Evolutionary conservation across 2,888 invertebrate genomes (phyloP), one percentile per base, ranked within the genome.

Genomic region (Ormyrus labotus): DNA sequence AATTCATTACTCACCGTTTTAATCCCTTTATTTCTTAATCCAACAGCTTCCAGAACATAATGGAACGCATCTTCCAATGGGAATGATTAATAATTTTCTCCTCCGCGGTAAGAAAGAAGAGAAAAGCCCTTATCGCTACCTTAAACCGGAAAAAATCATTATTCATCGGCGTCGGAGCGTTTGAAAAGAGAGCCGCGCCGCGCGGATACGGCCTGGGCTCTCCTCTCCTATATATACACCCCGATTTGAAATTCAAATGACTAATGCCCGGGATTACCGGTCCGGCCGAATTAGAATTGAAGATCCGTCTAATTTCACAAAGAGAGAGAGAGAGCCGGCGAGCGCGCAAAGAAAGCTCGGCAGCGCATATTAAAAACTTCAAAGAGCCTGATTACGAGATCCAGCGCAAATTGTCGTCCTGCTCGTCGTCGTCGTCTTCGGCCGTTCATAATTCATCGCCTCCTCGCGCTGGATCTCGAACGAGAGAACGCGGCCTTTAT

Each of bases 191-290:
- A 0, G 13, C 6, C n/a, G 2, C 19, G 19, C 34, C 34, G 2
- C 48, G 13, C 63, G 34, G 64, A 51, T 68, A 73, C 64, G 34
- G 57, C 61, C n/a, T 5, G 57, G 51, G 19, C 60, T 34, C 34
- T 34, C 34, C 34, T 19, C 34, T 13, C 13, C 13, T 34, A 67
- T n/a, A 48, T 70, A 51, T 58, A 71, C 73, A 55, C 53, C 47
- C 19, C 50, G 57, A 81, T 76, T 74, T 74, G 70, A 76, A 72
- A 69, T 81, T 73, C 81, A 81, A 81, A 81, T 69, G 70, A 77
- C 69, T 74, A 81, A 78, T 74, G 65, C 57, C 5, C 53, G 64
- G 65, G 60, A 74, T 77, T 69, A 68, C 76, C 51, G n/a, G 51
- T 47, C 9, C 45, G 6, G 10, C 68, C 13, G 63, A 81, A 81